phyloP scores from a whole-genome alignment of 2,888 invertebrate species.

The Watsonalla binaria region DNA sequence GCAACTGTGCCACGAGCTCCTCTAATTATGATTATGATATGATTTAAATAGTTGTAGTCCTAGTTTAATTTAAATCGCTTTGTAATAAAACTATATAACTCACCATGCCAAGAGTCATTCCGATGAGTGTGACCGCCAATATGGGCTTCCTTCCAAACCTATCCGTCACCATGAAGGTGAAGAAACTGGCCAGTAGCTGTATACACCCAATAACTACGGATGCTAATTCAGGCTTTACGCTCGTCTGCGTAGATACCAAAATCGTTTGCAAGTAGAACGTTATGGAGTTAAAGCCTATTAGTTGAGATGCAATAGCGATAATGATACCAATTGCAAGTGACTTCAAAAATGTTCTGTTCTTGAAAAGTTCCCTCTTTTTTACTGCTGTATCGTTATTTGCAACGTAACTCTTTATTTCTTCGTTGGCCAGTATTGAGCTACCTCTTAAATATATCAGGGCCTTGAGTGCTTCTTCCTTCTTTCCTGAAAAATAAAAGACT shows the following conservation, averaged over 20 bases:
- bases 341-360: constrained; percentile 28
- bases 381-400: constrained; percentile 13
- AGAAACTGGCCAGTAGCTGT: constrained; percentile 32
- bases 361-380: constrained; percentile 18
- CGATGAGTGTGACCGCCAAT: constrained; percentile 21
- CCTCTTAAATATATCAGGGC: constrained; percentile 22
- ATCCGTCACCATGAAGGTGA: constrained; percentile 28
- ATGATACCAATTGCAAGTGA: constrained; percentile 24
- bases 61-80: too few species aligned
- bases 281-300: constrained; percentile 36
- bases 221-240: constrained; percentile 30
- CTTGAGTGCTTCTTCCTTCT: constrained; percentile 21
- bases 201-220: constrained; percentile 38
- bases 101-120: constrained; percentile 39
- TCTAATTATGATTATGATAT: too few species aligned
- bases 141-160: constrained; percentile 37
- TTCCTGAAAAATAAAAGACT: constrained; percentile 16
- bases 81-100: constrained; percentile 8
- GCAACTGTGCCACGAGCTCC: too few species aligned
- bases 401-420: constrained; percentile 28
- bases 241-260: constrained; percentile 34
- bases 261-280: constrained; percentile 39
- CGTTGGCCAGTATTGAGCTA: constrained; percentile 16
- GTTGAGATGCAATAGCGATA: constrained; percentile 25
- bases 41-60: too few species aligned